These are phyloP conservation scores for Agelas oroides DNA, from an alignment of 37 sponge, comb jelly and placozoan species.

Conservation along the genomic window DNA sequence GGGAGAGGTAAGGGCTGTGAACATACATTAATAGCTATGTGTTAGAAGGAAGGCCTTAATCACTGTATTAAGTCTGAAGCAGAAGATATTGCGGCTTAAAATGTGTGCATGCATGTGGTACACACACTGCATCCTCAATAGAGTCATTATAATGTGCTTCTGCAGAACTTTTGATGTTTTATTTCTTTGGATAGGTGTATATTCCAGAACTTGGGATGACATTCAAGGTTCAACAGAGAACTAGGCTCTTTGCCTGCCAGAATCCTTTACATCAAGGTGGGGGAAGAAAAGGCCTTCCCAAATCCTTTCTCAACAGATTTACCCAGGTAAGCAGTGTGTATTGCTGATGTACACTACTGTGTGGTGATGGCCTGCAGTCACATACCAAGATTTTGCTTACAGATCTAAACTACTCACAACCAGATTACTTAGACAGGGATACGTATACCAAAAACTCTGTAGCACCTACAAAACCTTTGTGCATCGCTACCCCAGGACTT, in stretches of 20 bases:
- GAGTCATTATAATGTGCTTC: not conserved
- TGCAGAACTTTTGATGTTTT: not conserved
- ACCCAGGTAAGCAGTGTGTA: slow-evolving; percentile 75
- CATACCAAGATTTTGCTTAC: no score
- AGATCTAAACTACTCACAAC: no score
- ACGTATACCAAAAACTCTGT: no score
- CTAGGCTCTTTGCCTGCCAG: slow-evolving; percentile 96
- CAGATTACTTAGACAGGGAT: no score
- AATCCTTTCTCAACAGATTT: slow-evolving; percentile 96
- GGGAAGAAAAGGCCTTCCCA: slow-evolving; percentile 95
- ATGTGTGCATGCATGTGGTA: no score
- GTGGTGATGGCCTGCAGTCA: not conserved
- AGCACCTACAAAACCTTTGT: no score
- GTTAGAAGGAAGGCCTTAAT: no score
- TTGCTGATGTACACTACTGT: not conserved
- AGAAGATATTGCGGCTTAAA: no score
- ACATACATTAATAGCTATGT: not conserved
- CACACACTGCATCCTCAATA: slow-evolving; percentile 11
- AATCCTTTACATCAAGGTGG: slow-evolving; percentile 96
- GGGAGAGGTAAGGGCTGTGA: slow-evolving; percentile 71
- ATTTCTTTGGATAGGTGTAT: slow-evolving; percentile 62
- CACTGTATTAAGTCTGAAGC: no score
- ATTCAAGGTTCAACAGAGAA: slow-evolving; percentile 74
- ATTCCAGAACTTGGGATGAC: slow-evolving; percentile 89
- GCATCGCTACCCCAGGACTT: no score